Evolutionary conservation across 2,797 vertebrate species (phyloP).

Genomic region (Leucoraja ocellata): DNA sequence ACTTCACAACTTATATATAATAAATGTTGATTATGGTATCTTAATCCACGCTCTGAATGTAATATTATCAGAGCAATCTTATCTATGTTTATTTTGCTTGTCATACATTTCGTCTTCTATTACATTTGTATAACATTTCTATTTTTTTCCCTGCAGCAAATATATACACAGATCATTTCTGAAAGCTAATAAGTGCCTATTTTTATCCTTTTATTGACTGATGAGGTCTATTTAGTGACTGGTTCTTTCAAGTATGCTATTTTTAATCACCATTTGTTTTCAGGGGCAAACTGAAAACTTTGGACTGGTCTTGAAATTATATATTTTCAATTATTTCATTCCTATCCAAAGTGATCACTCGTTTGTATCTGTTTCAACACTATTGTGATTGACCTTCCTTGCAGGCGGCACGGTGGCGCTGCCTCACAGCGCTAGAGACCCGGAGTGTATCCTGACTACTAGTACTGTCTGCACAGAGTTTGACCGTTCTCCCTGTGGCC

Average conservation of each 20-base stretch:
- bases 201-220: constrained; percentile 14
- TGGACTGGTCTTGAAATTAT: not conserved
- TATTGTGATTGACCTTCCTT: not conserved
- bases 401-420: no score
- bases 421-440: no score
- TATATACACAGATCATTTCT: not conserved
- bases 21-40: constrained; percentile 15
- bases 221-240: not conserved
- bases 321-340: not conserved
- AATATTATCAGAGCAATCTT: constrained; percentile 13
- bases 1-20: constrained; percentile 14
- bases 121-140: not conserved
- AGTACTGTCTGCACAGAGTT: no score
- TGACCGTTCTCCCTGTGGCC: no score
- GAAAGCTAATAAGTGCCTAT: not conserved
- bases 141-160: not conserved
- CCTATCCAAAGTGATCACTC: not conserved
- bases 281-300: not conserved
- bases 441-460: no score
- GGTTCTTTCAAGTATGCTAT: not conserved
- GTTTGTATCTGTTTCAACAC: not conserved
- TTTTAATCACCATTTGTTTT: not conserved
- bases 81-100: constrained; percentile 29
- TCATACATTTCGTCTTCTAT: not conserved
- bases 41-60: not conserved